Percentiles rank a stretch among this genome's conserved stretches.
phyloP scores from a whole-genome alignment of 2,113 vertebrate species.

The Notechis scutatus region DNA sequence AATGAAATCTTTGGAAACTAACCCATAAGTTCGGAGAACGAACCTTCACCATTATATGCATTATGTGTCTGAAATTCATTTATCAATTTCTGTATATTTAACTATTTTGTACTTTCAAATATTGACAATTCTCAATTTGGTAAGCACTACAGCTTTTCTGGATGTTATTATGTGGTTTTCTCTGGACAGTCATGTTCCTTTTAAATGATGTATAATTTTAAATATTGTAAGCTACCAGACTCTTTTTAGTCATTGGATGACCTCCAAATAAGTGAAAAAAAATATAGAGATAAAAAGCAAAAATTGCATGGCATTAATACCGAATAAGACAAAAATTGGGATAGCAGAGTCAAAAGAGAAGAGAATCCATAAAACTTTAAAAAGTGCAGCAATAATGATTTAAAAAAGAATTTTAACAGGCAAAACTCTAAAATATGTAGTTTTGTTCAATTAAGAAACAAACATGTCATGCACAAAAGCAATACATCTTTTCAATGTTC shows the following conservation, averaged over 20 bases:
- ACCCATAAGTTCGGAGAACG: too few relatives aligned
- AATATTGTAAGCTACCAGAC: neutral
- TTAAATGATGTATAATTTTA: neutral
- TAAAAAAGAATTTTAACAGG: neutral
- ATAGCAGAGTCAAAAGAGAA: neutral
- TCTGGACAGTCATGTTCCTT: neutral
- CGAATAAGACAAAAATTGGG: neutral
- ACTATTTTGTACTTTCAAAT: neutral
- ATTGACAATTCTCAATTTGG: neutral
- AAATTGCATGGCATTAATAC: neutral
- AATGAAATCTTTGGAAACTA: too few relatives aligned
- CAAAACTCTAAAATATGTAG: neutral
- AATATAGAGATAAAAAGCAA: neutral
- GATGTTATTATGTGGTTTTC: neutral
- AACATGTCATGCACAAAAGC: neutral
- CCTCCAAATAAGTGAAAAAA: neutral
- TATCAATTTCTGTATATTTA: neutral
- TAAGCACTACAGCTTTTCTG: neutral
- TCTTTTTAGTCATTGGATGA: neutral
- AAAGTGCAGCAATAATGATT: neutral
- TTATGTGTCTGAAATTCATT: neutral
- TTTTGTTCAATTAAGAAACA: neutral
- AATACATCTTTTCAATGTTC: neutral
- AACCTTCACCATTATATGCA: neutral
- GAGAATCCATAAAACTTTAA: neutral